Conservation (phyloP, 2,797 vertebrate species). For the Chelonia mydas region DNA sequence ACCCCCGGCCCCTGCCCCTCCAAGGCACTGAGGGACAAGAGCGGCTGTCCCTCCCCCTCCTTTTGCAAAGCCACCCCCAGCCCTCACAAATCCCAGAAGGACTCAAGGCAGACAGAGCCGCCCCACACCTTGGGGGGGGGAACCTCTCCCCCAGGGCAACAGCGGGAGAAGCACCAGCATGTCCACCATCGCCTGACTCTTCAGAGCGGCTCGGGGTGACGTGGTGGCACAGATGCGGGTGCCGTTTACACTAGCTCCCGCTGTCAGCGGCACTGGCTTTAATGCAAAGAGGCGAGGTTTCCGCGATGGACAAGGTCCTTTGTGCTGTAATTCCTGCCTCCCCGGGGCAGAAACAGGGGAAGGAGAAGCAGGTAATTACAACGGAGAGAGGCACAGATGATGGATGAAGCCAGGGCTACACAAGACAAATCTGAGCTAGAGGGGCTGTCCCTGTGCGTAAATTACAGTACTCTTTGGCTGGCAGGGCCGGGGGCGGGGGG, state of each 20-base stretch:
- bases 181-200: too few species aligned
- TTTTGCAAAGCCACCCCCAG: not conserved
- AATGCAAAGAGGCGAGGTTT: not conserved
- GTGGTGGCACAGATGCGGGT: too few species aligned
- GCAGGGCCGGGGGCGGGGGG: not conserved
- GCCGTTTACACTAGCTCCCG: too few species aligned
- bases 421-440: slow-evolving; percentile 28
- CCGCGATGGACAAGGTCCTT: not conserved
- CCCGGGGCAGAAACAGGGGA: not conserved
- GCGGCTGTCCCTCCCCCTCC: too few species aligned
- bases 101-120: not conserved
- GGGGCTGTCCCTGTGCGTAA: not conserved
- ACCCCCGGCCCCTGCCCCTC: not conserved
- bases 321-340: not conserved
- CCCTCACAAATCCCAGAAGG: not conserved
- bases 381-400: not conserved
- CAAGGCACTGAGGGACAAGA: not conserved
- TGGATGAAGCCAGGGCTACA: not conserved
- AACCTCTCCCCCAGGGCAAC: not conserved
- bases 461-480: not conserved
- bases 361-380: not conserved
- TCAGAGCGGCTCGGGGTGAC: too few species aligned
- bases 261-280: too few species aligned
- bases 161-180: too few species aligned
- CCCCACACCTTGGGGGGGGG: too few species aligned